A percentile compares a stretch with the other conserved stretches of the same genome.
Evolutionary conservation across 53 echinoderm and acorn worm species (phyloP).

Genomic region (Echinarachnius parma): DNA sequence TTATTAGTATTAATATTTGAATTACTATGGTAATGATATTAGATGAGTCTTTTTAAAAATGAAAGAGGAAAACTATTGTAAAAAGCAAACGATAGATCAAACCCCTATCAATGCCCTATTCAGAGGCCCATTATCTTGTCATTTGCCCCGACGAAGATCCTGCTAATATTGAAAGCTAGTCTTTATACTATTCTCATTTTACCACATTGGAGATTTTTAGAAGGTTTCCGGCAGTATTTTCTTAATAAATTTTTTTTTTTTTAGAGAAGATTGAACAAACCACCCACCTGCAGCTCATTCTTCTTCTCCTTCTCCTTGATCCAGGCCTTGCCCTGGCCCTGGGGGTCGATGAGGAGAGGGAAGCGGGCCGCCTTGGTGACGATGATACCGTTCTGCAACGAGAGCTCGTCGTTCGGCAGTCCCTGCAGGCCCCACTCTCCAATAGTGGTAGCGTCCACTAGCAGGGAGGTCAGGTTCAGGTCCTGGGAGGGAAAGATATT

Average conservation of each 20-base stretch:
- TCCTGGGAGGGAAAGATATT: conserved; percentile 60
- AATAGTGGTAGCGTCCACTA: conserved; percentile 86
- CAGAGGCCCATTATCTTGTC: no score
- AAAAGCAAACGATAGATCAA: no score
- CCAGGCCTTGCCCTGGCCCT: conserved; percentile 97
- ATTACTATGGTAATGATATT: no score
- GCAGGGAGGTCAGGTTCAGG: conserved; percentile 75
- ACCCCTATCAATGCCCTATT: no score
- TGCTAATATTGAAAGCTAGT: no score
- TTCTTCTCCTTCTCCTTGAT: conserved; percentile 81
- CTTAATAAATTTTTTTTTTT: neutral
- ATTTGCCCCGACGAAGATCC: no score
- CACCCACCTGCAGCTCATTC: conserved; percentile 68
- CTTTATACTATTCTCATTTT: no score
- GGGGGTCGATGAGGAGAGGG: conserved; percentile 92
- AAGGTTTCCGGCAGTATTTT: no score
- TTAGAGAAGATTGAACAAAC: neutral
- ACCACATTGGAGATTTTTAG: no score
- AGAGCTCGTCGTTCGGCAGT: conserved; percentile 97
- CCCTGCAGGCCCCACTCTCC: conserved; percentile 96
- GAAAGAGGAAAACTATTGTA: no score
- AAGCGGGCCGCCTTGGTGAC: conserved; percentile 93
- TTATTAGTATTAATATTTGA: no score
- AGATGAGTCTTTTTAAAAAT: no score
- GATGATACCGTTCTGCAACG: conserved; percentile 97